Base-by-base conservation (phyloP, 2,888 invertebrate genomes). In the Synergus gifuensis region DNA sequence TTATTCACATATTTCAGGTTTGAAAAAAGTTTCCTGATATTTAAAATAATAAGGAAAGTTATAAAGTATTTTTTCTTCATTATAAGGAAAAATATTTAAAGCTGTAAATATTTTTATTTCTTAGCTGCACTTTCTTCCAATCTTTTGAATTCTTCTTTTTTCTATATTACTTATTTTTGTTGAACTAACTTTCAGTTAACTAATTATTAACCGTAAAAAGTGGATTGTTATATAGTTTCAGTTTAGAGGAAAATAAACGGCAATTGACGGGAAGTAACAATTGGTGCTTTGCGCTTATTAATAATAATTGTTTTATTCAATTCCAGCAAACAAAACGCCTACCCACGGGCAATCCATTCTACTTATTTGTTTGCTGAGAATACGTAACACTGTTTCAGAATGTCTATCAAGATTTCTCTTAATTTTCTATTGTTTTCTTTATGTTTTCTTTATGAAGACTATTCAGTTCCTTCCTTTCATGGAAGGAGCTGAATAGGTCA, bases 341-440 rank as follows among this genome's bases (percentile, higher is more conserved):
- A 36, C 28, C n/a, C 36, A 54, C n/a, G 36, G 54, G 73, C 73
- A 73, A 62, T 36, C 28, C 40, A 77, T 78, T 58, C 8, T 67
- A 36, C 76, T 63, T 12, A 42, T 62, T 28, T 54, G 62, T 79
- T 58, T 16, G 44, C n/a, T 77, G 40, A 42, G 49, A 40, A 66
- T 42, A 49, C 18, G 66, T 8, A 36, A 77, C 28, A 42, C 28
- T 54, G 49, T 63, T 54, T 28, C 58, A 62, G n/a, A 28, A 76
- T 44, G 46, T 46, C 40, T 18, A 77, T 58, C 44, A 54, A 54
- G 76, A 44, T 78, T 49, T 64, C 3, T n/a, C 64, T 60, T 54
- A 28, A 46, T 76, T 42, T 42, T 14, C 42, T 63, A 64, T 40
- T 76, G 67, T 62, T 80, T 78, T 78, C 58, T 63, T 28, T 63